phyloP scores from a whole-genome alignment of 2,797 vertebrate genomes.

The Zalophus californianus region DNA sequence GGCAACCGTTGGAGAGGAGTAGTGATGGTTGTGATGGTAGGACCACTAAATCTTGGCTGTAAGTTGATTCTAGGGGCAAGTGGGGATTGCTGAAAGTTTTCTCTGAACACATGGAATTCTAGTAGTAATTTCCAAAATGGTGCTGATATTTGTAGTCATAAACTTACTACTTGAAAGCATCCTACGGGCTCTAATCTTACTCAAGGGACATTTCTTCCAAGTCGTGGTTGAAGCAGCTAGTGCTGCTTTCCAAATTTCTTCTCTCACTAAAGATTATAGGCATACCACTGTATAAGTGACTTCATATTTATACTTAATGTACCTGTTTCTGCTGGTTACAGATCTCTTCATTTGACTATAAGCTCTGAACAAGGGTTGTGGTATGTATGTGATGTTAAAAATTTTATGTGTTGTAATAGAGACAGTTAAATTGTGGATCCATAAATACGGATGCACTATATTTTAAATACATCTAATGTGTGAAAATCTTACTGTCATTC shows the following conservation, averaged over 20 bases:
- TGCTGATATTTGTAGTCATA: constrained; percentile 22
- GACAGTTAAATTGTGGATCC: constrained; percentile 21
- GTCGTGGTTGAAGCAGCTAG: background rate
- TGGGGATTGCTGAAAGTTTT: constrained; percentile 28
- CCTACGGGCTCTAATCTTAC: background rate
- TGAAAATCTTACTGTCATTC: constrained; percentile 22
- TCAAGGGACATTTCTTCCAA: constrained; percentile 24
- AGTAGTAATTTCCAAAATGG: constrained; percentile 20
- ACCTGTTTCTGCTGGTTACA: constrained; percentile 25
- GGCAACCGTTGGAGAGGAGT: background rate
- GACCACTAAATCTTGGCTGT: background rate
- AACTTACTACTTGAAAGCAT: constrained; percentile 5
- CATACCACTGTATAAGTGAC: background rate
- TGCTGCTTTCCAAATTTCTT: background rate
- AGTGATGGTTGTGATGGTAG: background rate
- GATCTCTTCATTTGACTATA: background rate
- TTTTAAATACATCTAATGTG: constrained; percentile 50
- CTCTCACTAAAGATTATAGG: background rate
- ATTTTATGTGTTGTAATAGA: background rate
- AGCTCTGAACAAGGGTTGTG: background rate
- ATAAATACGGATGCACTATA: constrained; percentile 13
- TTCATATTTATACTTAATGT: background rate
- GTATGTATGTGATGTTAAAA: background rate
- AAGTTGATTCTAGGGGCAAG: background rate
- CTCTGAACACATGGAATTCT: constrained; percentile 45